These are phyloP conservation scores for Umimayanthus chanpuru DNA, from an alignment of 92 coral and sea anemone species.

Conservation along the genomic window DNA sequence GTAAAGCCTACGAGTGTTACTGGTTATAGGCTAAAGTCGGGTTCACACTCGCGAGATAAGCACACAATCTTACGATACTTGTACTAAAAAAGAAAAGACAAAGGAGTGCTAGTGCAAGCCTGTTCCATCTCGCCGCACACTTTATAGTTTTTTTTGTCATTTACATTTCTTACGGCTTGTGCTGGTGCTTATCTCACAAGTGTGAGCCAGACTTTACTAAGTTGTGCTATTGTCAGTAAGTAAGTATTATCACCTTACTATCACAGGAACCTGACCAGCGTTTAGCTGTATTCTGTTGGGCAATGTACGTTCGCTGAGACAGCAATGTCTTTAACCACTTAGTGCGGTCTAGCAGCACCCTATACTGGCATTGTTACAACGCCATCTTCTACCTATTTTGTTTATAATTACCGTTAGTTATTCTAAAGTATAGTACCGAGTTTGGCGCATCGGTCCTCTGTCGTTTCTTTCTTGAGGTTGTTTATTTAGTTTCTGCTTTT, in stretches of 20 bases:
- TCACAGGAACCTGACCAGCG: neutral
- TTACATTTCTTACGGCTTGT: too few relatives aligned
- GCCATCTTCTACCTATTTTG: neutral
- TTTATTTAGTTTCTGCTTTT: slow-evolving; percentile 28
- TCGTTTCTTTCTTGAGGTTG: slow-evolving; percentile 11
- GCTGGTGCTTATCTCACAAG: neutral
- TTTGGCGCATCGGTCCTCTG: slow-evolving; percentile 11
- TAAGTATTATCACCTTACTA: neutral
- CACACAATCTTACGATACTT: too few relatives aligned
- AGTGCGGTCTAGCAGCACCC: neutral
- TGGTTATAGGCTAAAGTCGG: too few relatives aligned
- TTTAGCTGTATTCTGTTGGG: neutral
- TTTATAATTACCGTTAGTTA: neutral
- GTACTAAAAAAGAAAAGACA: too few relatives aligned
- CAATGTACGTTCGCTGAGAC: too few relatives aligned
- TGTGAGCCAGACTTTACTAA: neutral
- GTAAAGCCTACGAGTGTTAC: too few relatives aligned
- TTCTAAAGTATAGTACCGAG: slow-evolving; percentile 34
- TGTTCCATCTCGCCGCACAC: too few relatives aligned
- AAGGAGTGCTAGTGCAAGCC: too few relatives aligned
- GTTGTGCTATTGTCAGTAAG: neutral
- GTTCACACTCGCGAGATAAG: too few relatives aligned
- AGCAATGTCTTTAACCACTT: neutral
- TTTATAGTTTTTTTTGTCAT: too few relatives aligned
- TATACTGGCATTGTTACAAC: neutral